Evolutionary conservation across 2,113 vertebrate species (phyloP).

Genomic region (Crotophaga sulcirostris): DNA sequence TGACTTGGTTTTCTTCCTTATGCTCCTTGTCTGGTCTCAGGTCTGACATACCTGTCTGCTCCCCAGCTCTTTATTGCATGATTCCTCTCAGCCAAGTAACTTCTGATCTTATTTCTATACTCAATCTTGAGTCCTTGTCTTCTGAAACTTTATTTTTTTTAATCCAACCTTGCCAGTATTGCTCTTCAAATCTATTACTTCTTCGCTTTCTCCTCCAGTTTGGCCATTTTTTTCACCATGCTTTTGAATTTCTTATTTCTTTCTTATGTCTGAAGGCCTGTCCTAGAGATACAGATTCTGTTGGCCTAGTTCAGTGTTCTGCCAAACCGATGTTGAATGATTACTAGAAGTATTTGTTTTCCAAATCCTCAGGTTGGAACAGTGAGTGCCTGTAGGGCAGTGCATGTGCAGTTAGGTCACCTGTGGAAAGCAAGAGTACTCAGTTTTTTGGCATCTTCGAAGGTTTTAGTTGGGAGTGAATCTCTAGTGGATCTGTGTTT

Average conservation of each 20-base stretch:
- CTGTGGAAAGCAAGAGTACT: not conserved
- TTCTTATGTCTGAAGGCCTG: not conserved
- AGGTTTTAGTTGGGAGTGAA: not conserved
- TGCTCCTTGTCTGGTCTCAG: not conserved
- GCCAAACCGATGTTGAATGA: not conserved
- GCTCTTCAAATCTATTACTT: not conserved
- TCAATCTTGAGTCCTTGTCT: not conserved
- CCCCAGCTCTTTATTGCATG: not conserved
- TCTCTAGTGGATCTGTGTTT: not conserved
- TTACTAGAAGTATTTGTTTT: not conserved
- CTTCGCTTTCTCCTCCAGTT: not conserved
- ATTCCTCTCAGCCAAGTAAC: not conserved
- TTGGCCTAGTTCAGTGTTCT: not conserved
- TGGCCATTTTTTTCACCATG: not conserved
- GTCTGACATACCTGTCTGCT: not conserved
- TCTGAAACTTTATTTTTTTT: not conserved
- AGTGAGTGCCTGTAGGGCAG: not conserved
- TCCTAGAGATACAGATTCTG: not conserved
- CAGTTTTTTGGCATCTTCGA: not conserved
- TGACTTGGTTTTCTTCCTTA: not conserved
- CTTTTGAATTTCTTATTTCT: not conserved
- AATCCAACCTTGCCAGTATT: not conserved
- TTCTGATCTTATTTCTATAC: not conserved
- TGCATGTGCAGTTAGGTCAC: not conserved
- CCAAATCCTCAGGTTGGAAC: not conserved